These are phyloP conservation scores for Nebria brevicollis DNA, from an alignment of 2,888 invertebrate species.

Conservation along the genomic window DNA sequence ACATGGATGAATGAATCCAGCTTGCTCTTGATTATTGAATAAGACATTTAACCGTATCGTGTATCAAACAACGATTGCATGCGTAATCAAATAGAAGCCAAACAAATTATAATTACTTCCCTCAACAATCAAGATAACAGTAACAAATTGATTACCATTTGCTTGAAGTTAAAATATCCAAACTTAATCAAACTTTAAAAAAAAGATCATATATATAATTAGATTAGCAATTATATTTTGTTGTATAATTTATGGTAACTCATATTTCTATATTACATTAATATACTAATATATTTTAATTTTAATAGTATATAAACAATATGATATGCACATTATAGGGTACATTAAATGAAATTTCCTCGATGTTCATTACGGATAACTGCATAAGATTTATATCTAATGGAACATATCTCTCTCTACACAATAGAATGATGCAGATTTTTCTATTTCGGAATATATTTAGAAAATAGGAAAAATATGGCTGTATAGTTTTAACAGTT, in stretches of 20 bases:
- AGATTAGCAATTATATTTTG: too few species aligned
- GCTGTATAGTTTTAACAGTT: background rate
- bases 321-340: background rate
- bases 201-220: too few species aligned
- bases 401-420: background rate
- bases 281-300: background rate
- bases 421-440: background rate
- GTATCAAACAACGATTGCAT: background rate
- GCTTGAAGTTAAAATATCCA: too few species aligned
- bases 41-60: background rate
- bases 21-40: background rate
- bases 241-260: too few species aligned
- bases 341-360: background rate
- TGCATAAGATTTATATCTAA: background rate
- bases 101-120: background rate
- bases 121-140: too few species aligned
- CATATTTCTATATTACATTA: background rate
- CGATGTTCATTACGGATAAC: background rate
- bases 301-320: background rate
- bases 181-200: too few species aligned
- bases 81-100: background rate
- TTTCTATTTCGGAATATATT: background rate
- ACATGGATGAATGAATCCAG: constrained; percentile 1
- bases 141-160: too few species aligned
- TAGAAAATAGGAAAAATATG: background rate